Conservation (phyloP, 1,140 invertebrate genomes). For the Chrysopa pallens region DNA sequence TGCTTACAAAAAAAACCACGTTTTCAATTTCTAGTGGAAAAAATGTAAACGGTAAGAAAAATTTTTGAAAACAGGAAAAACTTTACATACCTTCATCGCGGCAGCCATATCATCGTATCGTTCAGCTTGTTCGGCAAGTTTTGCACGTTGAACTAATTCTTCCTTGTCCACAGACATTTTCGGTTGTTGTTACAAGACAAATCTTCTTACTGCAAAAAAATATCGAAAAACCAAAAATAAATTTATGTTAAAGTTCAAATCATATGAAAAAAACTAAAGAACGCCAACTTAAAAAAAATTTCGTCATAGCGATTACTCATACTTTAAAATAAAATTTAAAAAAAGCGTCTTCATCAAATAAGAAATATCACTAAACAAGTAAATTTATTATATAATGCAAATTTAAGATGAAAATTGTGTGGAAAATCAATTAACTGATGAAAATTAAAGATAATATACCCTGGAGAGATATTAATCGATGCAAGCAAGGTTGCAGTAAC, state of each 20-base stretch:
- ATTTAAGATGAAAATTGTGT: too few species aligned
- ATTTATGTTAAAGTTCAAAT: neutral
- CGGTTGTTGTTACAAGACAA: slow-evolving; percentile 31
- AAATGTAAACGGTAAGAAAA: too few species aligned
- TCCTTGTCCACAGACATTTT: slow-evolving; percentile 75
- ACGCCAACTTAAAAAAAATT: neutral
- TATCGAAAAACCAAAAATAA: neutral
- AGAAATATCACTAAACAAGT: neutral
- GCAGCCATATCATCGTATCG: slow-evolving; percentile 66
- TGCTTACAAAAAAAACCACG: too few species aligned
- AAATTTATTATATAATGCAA: too few species aligned
- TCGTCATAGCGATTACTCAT: neutral
- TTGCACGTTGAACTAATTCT: slow-evolving; percentile 92
- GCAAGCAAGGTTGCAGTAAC: too few species aligned
- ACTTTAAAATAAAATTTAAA: neutral
- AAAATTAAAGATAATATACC: too few species aligned
- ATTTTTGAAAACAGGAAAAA: neutral
- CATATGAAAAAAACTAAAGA: neutral
- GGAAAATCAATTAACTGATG: too few species aligned
- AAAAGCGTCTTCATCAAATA: neutral
- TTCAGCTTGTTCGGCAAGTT: slow-evolving; percentile 90
- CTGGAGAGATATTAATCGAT: too few species aligned
- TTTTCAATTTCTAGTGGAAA: too few species aligned
- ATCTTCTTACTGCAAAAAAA: too few species aligned
- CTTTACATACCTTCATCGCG: slow-evolving; percentile 15